Conservation (phyloP, 2,888 invertebrate species). For the Tillus elongatus region DNA sequence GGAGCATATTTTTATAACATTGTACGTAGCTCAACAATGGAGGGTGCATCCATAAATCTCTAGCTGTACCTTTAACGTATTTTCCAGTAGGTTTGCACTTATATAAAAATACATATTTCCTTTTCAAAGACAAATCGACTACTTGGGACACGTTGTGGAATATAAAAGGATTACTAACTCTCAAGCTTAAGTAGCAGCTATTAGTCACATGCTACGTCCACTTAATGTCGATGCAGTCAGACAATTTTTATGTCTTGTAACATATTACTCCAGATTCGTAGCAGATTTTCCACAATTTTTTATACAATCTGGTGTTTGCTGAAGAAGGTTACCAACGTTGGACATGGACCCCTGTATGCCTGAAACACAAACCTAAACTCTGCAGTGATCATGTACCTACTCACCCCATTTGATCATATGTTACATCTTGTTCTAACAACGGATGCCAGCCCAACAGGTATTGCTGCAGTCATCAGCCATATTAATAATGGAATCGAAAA, state of each 20-base stretch:
- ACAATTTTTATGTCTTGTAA: background rate
- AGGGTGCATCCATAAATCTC: conserved; percentile 14
- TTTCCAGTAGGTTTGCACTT: conserved; percentile 11
- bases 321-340: background rate
- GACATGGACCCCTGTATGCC: background rate
- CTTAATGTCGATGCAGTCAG: conserved; percentile 1
- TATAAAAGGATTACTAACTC: background rate
- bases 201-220: conserved; percentile 3
- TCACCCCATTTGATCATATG: too few relatives aligned
- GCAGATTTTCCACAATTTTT: background rate
- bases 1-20: conserved; percentile 19
- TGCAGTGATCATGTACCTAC: conserved; percentile 2
- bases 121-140: conserved; percentile 9
- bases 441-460: background rate
- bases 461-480: conserved; percentile 2
- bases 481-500: background rate
- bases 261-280: background rate
- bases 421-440: too few relatives aligned
- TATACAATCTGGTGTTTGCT: background rate
- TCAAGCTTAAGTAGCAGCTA: conserved; percentile 3
- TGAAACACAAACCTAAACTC: background rate
- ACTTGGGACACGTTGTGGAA: conserved; percentile 5
- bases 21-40: conserved; percentile 13
- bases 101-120: conserved; percentile 10
- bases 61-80: conserved; percentile 7